Evolutionary conservation across 2,888 invertebrate genomes (phyloP).

Genomic region (Ectemnius lituratus): DNA sequence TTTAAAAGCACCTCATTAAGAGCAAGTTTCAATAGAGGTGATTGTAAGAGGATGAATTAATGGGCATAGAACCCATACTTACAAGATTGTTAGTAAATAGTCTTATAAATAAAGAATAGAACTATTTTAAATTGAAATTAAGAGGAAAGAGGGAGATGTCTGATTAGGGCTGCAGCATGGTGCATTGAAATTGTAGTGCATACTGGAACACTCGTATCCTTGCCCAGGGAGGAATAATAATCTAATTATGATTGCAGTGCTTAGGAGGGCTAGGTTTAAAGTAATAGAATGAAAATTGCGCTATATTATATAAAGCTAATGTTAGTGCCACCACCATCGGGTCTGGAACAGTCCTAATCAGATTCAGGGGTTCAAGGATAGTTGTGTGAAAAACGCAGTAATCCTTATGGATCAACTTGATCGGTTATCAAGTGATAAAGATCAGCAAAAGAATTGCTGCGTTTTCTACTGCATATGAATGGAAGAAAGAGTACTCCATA

Average conservation of each 20-base stretch:
- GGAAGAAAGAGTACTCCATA: constrained; percentile 69
- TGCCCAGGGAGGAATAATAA: no score
- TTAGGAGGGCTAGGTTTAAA: not conserved
- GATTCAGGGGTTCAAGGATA: constrained; percentile 72
- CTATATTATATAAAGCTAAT: constrained; percentile 36
- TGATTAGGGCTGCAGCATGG: constrained; percentile 76
- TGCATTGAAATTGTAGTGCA: constrained; percentile 43
- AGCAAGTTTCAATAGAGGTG: no score
- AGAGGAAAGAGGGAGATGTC: constrained; percentile 66
- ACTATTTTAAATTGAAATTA: constrained; percentile 17
- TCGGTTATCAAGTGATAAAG: not conserved
- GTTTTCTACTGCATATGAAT: constrained; percentile 60
- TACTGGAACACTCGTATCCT: no score
- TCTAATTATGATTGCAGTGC: no score
- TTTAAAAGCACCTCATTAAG: no score
- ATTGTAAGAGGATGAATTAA: no score
- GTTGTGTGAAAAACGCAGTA: constrained; percentile 70
- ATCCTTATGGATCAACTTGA: constrained; percentile 43
- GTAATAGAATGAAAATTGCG: constrained; percentile 6
- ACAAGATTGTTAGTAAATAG: no score
- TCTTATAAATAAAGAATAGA: constrained; percentile 27
- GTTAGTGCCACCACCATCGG: constrained; percentile 62
- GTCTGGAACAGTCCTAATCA: constrained; percentile 79
- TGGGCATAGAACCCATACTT: no score
- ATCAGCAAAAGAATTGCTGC: constrained; percentile 68